Evolutionary conservation across 2,113 vertebrate genomes (phyloP).

Genomic region (Hemichromis elongatus): DNA sequence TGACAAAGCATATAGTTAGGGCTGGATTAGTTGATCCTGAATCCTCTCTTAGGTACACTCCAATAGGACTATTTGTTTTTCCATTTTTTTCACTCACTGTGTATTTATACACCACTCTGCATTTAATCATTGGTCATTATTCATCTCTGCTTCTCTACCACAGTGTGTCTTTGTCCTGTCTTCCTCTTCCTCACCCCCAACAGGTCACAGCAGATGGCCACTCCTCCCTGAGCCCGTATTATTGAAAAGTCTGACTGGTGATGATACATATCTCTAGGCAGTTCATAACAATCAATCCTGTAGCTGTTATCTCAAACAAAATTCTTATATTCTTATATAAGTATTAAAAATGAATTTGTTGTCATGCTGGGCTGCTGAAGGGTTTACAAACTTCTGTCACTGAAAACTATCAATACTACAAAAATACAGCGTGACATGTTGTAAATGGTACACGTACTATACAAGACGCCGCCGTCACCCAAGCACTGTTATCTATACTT

Average conservation of each 20-base stretch:
- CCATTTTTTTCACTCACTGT: neutral
- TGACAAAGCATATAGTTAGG: too few species aligned
- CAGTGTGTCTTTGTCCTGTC: too few species aligned
- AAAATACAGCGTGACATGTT: neutral
- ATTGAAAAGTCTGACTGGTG: too few species aligned
- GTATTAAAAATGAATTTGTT: neutral
- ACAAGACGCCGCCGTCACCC: too few species aligned
- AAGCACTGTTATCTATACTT: too few species aligned
- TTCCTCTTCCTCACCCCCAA: neutral
- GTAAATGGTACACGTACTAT: too few species aligned
- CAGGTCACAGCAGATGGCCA: neutral
- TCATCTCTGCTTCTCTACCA: too few species aligned
- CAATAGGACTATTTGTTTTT: neutral
- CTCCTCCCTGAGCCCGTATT: neutral
- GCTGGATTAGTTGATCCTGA: too few species aligned
- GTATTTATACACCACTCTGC: neutral
- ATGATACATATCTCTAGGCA: neutral
- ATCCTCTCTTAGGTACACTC: too few species aligned
- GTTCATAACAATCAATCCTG: neutral
- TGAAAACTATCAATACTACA: neutral
- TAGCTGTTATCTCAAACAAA: neutral
- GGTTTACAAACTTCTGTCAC: neutral
- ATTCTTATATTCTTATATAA: neutral
- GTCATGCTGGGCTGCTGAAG: neutral
- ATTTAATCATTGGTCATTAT: neutral